A percentile compares a stretch with the other conserved stretches of the same genome.
Conservation (phyloP, 2,888 invertebrate species). For the Ochropacha duplaris region DNA sequence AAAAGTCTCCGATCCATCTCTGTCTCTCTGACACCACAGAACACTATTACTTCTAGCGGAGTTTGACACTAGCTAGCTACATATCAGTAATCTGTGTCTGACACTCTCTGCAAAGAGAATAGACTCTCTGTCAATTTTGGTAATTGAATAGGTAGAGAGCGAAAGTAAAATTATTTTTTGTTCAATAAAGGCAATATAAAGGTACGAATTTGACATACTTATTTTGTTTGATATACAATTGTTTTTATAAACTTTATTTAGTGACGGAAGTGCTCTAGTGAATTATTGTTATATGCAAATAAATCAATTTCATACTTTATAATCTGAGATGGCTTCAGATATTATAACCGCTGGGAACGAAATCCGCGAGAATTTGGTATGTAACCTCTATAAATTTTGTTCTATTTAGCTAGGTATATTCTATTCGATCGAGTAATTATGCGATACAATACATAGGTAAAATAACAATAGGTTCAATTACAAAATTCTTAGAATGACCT, state of each 20-base stretch:
- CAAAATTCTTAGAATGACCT: constrained; percentile 37
- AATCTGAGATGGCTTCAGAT: constrained; percentile 61
- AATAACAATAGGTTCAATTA: constrained; percentile 3
- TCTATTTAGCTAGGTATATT: background rate
- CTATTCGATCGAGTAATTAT: constrained; percentile 10
- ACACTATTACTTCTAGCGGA: too few species aligned
- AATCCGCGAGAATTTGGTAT: constrained; percentile 76
- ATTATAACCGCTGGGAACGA: constrained; percentile 53
- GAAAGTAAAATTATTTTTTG: too few species aligned
- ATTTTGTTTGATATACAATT: background rate
- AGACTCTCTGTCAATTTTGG: too few species aligned
- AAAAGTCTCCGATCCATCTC: too few species aligned
- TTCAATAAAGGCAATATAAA: too few species aligned
- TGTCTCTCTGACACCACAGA: too few species aligned
- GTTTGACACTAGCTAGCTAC: too few species aligned
- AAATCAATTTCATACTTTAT: background rate
- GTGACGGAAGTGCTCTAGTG: too few species aligned
- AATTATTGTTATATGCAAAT: background rate
- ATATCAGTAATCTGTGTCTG: too few species aligned
- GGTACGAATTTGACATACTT: too few species aligned
- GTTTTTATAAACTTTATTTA: background rate
- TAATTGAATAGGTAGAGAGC: too few species aligned
- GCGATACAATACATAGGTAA: constrained; percentile 13
- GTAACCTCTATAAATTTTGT: constrained; percentile 14
- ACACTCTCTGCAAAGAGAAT: too few species aligned